Percentiles rank a stretch among this genome's conserved stretches.
These are phyloP conservation scores for Spilarctia lutea DNA, from an alignment of 2,888 invertebrate genomes.

Conservation along the genomic window DNA sequence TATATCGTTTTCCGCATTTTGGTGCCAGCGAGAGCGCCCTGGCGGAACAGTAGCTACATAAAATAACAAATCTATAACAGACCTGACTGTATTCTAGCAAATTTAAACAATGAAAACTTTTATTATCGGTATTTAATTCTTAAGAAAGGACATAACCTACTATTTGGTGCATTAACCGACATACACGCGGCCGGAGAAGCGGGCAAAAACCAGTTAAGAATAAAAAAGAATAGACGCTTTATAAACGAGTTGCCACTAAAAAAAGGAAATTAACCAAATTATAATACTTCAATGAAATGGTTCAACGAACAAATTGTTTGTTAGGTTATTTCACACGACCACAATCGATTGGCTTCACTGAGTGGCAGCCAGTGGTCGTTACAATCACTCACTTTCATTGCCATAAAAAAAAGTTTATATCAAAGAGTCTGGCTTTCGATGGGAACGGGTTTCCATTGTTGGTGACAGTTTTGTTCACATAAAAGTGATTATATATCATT, in stretches of 20 bases:
- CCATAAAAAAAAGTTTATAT: constrained; percentile 42
- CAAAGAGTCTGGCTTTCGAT: constrained; percentile 29
- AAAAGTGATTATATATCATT: constrained; percentile 37
- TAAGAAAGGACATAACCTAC: too few species aligned
- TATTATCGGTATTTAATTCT: too few species aligned
- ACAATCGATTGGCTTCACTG: constrained; percentile 54
- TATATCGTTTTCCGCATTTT: neutral
- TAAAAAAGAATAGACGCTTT: neutral
- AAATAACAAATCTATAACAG: neutral
- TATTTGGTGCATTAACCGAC: too few species aligned
- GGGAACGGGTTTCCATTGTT: constrained; percentile 47
- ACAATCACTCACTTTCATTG: constrained; percentile 61
- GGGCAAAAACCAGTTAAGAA: neutral
- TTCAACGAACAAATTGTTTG: constrained; percentile 41
- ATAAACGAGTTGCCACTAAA: neutral
- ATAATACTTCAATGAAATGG: constrained; percentile 17
- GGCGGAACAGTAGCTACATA: neutral
- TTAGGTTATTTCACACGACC: constrained; percentile 52
- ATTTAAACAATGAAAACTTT: neutral
- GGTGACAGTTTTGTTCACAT: constrained; percentile 25
- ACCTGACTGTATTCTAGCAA: neutral
- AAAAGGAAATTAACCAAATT: constrained; percentile 3
- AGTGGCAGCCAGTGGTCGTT: constrained; percentile 45
- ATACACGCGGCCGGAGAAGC: too few species aligned
- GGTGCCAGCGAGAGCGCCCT: neutral